A percentile compares a stretch with the other conserved stretches of the same genome.
Conservation (phyloP, 2,888 invertebrate genomes). For the Stegana nigrithorax region DNA sequence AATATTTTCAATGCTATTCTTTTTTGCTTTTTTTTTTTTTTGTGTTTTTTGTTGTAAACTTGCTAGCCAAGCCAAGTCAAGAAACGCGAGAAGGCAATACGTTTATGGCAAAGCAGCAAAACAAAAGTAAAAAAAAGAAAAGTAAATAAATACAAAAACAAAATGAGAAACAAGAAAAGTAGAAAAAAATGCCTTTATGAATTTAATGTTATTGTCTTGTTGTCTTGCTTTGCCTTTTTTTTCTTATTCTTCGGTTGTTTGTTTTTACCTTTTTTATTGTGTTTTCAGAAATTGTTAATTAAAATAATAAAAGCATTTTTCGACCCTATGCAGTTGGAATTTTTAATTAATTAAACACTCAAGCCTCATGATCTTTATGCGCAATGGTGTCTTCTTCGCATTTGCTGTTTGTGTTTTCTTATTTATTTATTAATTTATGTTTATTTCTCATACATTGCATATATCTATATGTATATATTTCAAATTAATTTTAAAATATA, state of each 20-base stretch:
- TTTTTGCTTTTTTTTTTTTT: background rate
- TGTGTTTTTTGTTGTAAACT: background rate
- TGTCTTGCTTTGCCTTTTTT: no score
- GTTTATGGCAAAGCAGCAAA: no score
- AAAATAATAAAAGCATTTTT: conserved; percentile 61
- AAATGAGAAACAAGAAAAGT: no score
- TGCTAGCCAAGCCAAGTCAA: no score
- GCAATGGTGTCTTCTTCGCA: background rate
- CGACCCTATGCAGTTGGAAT: conserved; percentile 42
- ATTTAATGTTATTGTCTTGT: no score
- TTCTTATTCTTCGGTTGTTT: conserved; percentile 21
- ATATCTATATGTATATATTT: no score
- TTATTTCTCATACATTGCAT: background rate
- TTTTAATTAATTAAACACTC: conserved; percentile 30
- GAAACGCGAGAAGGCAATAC: no score
- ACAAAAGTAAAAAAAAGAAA: conserved; percentile 9
- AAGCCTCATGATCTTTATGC: no score
- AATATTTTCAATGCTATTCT: conserved; percentile 18
- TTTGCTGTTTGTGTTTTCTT: background rate
- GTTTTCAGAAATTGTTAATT: conserved; percentile 53
- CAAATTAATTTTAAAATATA: no score
- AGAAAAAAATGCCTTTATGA: no score
- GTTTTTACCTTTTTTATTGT: conserved; percentile 9
- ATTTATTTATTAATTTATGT: background rate
- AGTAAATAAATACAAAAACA: conserved; percentile 25